Percentiles rank a stretch among this genome's conserved stretches.
Evolutionary conservation across 2,888 invertebrate species (phyloP).

Genomic region (Nezara viridula): DNA sequence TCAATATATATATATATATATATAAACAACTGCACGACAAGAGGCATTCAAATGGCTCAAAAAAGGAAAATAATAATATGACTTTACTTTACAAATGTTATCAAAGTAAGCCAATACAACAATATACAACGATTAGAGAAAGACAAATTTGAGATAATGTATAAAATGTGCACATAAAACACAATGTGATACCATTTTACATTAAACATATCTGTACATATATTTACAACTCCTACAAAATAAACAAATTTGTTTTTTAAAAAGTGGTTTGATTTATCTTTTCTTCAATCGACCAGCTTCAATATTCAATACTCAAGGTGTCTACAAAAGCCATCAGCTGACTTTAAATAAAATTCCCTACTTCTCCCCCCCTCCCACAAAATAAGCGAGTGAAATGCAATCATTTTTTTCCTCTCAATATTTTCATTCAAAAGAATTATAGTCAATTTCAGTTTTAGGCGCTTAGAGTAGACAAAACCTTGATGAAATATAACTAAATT

Average conservation of each 20-base stretch:
- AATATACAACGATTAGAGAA: not conserved
- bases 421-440: too few relatives aligned
- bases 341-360: too few relatives aligned
- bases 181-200: not conserved
- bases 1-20: not conserved
- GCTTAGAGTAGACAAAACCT: too few relatives aligned
- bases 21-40: not conserved
- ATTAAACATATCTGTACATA: not conserved
- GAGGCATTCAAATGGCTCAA: not conserved
- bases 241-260: not conserved
- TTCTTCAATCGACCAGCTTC: not conserved
- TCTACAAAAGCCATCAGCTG: too few relatives aligned
- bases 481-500: too few relatives aligned
- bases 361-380: too few relatives aligned
- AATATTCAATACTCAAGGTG: not conserved
- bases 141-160: slow-evolving; percentile 26
- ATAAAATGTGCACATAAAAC: not conserved
- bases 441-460: too few relatives aligned
- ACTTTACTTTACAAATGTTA: not conserved
- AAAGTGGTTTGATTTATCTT: not conserved
- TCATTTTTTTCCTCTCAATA: too few relatives aligned
- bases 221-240: slow-evolving; percentile 44
- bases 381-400: too few relatives aligned
- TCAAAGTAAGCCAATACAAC: not conserved
- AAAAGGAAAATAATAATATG: not conserved